These are phyloP conservation scores for Virgularia gustaviana DNA, from an alignment of 92 coral and sea anemone genomes.

Conservation along the genomic window DNA sequence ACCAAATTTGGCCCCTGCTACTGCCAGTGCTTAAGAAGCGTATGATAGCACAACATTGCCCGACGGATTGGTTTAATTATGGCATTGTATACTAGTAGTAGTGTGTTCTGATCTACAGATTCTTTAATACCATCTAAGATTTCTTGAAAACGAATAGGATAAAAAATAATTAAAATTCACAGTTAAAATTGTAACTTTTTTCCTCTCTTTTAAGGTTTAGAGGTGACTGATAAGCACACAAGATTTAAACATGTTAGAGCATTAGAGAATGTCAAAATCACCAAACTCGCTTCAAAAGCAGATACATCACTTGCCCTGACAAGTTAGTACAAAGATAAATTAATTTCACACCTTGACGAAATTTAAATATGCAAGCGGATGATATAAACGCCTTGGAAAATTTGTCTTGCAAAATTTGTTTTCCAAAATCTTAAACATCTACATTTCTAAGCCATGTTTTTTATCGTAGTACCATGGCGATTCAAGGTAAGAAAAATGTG, in stretches of 20 bases:
- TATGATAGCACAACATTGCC: no score
- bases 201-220: conserved; percentile 56
- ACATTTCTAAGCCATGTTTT: no score
- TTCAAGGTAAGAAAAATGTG: not conserved
- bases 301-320: conserved; percentile 81
- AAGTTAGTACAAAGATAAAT: conserved; percentile 43
- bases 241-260: conserved; percentile 47
- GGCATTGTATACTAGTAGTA: no score
- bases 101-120: no score
- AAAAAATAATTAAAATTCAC: not conserved
- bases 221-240: conserved; percentile 55
- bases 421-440: no score
- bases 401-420: no score
- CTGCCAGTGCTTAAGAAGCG: no score
- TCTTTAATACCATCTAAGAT: not conserved
- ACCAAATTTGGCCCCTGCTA: no score
- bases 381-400: no score
- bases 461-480: no score
- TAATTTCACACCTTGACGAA: not conserved
- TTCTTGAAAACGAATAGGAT: not conserved
- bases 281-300: conserved; percentile 64
- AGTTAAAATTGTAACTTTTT: no score
- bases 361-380: not conserved
- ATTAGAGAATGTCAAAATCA: conserved; percentile 49
- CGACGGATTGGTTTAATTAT: no score